Base-by-base conservation (phyloP, 2,888 invertebrate species). In the Drosophila mercatorum region DNA sequence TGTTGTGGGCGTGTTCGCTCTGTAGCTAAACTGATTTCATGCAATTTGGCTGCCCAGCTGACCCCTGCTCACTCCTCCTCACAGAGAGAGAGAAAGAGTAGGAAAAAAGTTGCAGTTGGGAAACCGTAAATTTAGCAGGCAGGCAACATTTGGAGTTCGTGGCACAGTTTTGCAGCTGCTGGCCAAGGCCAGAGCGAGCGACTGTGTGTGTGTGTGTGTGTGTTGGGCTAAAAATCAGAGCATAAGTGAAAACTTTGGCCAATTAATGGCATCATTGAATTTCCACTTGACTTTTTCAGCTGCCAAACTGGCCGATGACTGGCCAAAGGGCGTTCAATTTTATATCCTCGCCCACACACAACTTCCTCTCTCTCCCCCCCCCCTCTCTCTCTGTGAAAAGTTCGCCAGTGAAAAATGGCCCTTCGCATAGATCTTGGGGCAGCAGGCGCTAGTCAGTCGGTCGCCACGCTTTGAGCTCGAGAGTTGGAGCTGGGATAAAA, bases 191-290 rank as follows among this genome's bases (percentile, higher is more conserved):
- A 46, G 31, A 12, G 40, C 14, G 17, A 17, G 17, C 17, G 17
- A 17, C 17, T 17, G 17, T 17, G 17, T 17, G 17, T 7, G 14
- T 38, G 40, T 10, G 44, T 56, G 47, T n/a, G 53, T 34, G 55
- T 36, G 38, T n/a, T 56, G 44, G 59, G 78, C 75, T 72, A 81
- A 88, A 84, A 84, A 89, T 89, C 89, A 83, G 89, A 88, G 71
- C 86, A 88, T 89, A 86, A 89, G 89, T 90, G 90, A 90, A 86
- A 88, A 88, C 87, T 88, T 84, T 90, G 90, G 90, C 89, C 87
- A 88, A 88, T 88, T 88, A 88, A 88, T 90, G 88, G 89, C 88
- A 90, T 90, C 87, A 90, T 90, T 86, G 90, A 90, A 90, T 88
- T 89, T 90, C 86, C 87, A 88, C 90, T 87, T 86, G 83, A 89